Evolutionary conservation across 2,113 vertebrate species (phyloP).

Genomic region (Callionymus lyra): DNA sequence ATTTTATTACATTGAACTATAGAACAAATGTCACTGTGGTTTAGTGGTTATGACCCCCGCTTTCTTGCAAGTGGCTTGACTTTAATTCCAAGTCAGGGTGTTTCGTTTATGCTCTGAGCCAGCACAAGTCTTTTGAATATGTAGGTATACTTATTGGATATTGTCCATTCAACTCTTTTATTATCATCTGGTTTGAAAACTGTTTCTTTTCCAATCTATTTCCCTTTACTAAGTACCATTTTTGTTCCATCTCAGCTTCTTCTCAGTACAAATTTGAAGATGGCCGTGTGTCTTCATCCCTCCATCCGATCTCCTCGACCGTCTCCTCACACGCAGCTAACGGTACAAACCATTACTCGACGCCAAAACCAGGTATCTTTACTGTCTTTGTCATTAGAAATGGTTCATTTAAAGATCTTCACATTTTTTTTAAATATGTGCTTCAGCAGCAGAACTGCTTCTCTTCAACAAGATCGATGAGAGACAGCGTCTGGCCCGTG

Average conservation of each 20-base stretch:
- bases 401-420: neutral
- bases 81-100: no score
- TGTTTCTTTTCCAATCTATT: neutral
- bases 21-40: no score
- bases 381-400: no score
- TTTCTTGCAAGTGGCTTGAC: no score
- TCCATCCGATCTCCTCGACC: constrained; percentile 42
- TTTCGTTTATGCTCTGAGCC: no score
- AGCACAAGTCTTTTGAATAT: no score
- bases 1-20: no score
- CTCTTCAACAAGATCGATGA: constrained; percentile 85
- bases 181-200: no score
- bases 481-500: constrained; percentile 81
- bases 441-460: constrained; percentile 68
- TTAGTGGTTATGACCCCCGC: no score
- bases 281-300: constrained; percentile 60
- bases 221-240: no score
- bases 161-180: no score
- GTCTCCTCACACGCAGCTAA: constrained; percentile 19
- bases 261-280: constrained; percentile 71
- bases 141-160: no score
- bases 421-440: constrained; percentile 1
- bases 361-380: constrained; percentile 67
- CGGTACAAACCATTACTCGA: constrained; percentile 48
- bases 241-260: constrained; percentile 42